Evolutionary conservation across 2,888 invertebrate genomes (phyloP).

Genomic region (Hartigia nigra): DNA sequence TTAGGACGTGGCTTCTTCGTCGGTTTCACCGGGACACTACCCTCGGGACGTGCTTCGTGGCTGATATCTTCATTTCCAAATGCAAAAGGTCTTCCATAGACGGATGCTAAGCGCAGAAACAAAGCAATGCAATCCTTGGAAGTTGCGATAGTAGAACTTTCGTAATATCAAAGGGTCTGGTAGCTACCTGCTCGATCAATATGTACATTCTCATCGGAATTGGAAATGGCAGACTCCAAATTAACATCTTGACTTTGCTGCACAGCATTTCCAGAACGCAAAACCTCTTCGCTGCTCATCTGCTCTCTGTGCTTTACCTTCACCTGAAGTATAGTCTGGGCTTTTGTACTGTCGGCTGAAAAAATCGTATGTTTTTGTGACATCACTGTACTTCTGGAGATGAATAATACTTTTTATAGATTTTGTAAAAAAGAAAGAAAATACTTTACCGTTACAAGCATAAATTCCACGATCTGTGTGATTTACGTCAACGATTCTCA

Average conservation of each 20-base stretch:
- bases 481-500: constrained; percentile 84
- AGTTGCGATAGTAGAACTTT: not conserved
- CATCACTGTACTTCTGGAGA: not conserved
- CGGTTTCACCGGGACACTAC: constrained; percentile 43
- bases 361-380: constrained; percentile 15
- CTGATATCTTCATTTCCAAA: constrained; percentile 57
- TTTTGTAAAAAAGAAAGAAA: not conserved
- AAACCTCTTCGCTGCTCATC: constrained; percentile 82
- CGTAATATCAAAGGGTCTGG: not conserved
- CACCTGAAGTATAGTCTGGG: constrained; percentile 83
- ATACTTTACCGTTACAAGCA: constrained; percentile 77
- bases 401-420: not conserved
- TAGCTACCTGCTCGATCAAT: constrained; percentile 51
- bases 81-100: constrained; percentile 27
- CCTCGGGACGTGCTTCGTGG: constrained; percentile 53
- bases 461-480: constrained; percentile 87
- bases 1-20: constrained; percentile 32
- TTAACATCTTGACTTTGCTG: constrained; percentile 62
- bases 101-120: not conserved
- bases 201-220: constrained; percentile 65
- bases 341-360: constrained; percentile 79
- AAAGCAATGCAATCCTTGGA: not conserved
- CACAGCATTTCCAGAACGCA: constrained; percentile 60
- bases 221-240: constrained; percentile 64
- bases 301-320: constrained; percentile 84